Percentiles rank a stretch among this genome's conserved stretches.
Evolutionary conservation across 2,113 vertebrate species (phyloP).

Genomic region (Cheirogaleus medius): DNA sequence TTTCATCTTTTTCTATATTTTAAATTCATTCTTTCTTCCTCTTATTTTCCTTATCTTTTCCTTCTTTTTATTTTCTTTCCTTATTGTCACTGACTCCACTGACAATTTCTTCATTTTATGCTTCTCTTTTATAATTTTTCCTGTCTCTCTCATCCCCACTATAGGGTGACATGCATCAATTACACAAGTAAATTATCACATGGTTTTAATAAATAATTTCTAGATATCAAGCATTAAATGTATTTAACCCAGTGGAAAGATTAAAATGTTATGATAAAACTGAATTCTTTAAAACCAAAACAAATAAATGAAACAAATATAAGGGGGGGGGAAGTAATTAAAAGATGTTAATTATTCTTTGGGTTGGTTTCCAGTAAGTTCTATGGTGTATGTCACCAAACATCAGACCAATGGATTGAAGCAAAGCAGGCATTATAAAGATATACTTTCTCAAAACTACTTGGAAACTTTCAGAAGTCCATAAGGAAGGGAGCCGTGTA

Average conservation of each 20-base stretch:
- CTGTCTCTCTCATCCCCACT: not conserved
- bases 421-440: not conserved
- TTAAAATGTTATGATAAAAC: not conserved
- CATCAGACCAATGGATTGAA: not conserved
- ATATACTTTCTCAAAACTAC: not conserved
- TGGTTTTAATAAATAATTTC: slow-evolving; percentile 5
- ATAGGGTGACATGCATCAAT: not conserved
- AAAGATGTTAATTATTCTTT: not conserved
- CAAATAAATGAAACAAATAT: not conserved
- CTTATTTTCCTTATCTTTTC: not conserved
- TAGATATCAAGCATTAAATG: not conserved
- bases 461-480: slow-evolving; percentile 26
- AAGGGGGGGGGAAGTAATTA: not conserved
- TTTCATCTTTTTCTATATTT: not conserved
- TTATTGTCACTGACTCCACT: too few species aligned
- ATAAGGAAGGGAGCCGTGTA: not conserved
- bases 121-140: not conserved
- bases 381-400: not conserved
- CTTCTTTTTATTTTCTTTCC: not conserved
- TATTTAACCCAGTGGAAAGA: not conserved
- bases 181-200: not conserved
- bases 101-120: not conserved
- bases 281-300: not conserved
- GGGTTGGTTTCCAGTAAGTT: not conserved
- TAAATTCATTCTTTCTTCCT: not conserved